These are phyloP conservation scores for Zosterops borbonicus DNA, from an alignment of 2,113 vertebrate genomes.

Conservation along the genomic window DNA sequence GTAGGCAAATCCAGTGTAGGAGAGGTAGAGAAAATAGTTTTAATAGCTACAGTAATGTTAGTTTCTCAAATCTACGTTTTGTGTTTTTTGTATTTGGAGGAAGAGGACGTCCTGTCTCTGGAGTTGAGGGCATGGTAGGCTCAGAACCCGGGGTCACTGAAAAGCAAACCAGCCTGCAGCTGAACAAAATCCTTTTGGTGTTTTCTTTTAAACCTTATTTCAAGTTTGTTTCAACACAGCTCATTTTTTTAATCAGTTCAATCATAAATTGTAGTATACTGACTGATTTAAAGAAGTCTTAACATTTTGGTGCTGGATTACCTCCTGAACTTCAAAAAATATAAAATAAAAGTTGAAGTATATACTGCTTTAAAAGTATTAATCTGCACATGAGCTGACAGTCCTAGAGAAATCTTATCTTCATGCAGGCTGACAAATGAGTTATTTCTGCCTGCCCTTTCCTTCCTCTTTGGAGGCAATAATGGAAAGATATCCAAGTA, in stretches of 20 bases:
- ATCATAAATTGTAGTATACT: not conserved
- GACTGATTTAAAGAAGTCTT: not conserved
- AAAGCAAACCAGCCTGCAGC: not conserved
- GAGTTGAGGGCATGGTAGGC: not conserved
- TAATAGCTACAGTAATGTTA: not conserved
- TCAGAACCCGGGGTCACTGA: not conserved
- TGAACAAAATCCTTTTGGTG: not conserved
- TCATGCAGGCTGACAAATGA: slow-evolving; percentile 19
- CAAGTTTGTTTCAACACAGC: not conserved
- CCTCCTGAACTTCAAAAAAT: not conserved
- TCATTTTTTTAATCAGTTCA: not conserved
- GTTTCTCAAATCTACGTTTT: not conserved
- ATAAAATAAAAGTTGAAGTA: not conserved
- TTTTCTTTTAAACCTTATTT: not conserved
- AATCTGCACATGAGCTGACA: not conserved
- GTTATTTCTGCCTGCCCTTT: slow-evolving; percentile 57
- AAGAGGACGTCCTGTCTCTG: not conserved
- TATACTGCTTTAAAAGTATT: not conserved
- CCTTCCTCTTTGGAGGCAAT: slow-evolving; percentile 60
- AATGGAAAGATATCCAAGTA: slow-evolving; percentile 21
- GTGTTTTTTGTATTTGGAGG: not conserved
- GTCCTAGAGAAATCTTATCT: slow-evolving; percentile 29
- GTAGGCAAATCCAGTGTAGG: not conserved
- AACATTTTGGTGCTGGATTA: not conserved
- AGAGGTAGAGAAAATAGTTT: not conserved